Evolutionary conservation across 2,113 vertebrate genomes (phyloP), one percentile per base, ranked within the genome.

Genomic region (Tetraodon nigroviridis): DNA sequence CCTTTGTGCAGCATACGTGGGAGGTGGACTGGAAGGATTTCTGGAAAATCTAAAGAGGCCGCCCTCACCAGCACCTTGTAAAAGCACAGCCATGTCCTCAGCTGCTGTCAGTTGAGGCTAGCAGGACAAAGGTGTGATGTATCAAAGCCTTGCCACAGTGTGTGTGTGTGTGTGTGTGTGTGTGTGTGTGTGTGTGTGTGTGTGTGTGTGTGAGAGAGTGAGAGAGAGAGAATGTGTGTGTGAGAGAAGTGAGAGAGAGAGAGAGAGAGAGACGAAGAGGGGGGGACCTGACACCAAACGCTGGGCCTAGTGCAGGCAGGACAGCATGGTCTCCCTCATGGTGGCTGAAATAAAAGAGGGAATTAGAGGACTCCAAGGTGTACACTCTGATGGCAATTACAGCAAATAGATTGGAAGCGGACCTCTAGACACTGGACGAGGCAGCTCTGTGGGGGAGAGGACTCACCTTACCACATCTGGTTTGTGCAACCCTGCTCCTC

Each of bases 311-410:
- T 69, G 80, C 73, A 73, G 82, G 92, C 91, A 89, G 88, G 93
- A 92, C 94, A 97, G 95, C n/a, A 96, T 98, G 95, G 94, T 94
- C 91, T 92, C 92, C 92, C 93, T 94, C 93, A 92, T 93, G 92
- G 92, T 91, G 92, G 91, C 93, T 95, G 93, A 93, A 96, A 95
- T 95, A 95, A 95, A 97, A 93, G 81, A 92, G 92, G 94, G 93
- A 94, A 94, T 95, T 95, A 96, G 91, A 92, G 92, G 91, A 93
- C 93, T 94, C 93, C 87, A 91, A 96, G 93, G 93, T 95, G 93
- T 92, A 92, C 90, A 92, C 90, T 92, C 90, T 91, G 93, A 96
- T 92, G 93, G 93, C 93, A 96, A 94, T 96, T 98, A 96, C 92
- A 94, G 90, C 93, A 95, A 96, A 97, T 95, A 94, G 94, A 97